Evolutionary conservation across 2,888 invertebrate species (phyloP).

Genomic region (Leucophenga maculata): DNA sequence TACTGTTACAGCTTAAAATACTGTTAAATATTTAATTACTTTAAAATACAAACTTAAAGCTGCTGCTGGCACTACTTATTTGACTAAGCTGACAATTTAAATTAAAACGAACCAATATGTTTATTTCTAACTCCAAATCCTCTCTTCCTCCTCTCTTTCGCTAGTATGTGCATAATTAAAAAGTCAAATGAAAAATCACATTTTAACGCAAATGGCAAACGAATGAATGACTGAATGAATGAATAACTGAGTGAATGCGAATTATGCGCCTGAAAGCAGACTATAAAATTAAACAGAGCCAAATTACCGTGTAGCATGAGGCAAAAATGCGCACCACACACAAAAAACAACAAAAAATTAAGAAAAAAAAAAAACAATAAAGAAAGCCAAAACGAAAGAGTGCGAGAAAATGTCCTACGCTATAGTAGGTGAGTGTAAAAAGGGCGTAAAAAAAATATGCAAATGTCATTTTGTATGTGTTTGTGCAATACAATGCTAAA

Average conservation of each 20-base stretch:
- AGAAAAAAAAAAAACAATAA: constrained; percentile 7
- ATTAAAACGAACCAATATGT: too few relatives aligned
- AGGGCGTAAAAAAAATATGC: constrained; percentile 15
- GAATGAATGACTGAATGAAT: constrained; percentile 24
- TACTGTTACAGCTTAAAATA: too few relatives aligned
- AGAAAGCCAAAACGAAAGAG: neutral
- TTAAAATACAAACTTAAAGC: too few relatives aligned
- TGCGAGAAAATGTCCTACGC: too few relatives aligned
- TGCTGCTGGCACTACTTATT: too few relatives aligned
- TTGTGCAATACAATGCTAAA: constrained; percentile 7
- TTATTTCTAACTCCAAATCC: too few relatives aligned
- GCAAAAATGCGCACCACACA: neutral
- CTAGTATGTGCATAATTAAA: constrained; percentile 59
- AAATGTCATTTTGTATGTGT: constrained; percentile 4
- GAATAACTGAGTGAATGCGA: constrained; percentile 49
- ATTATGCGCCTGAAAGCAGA: constrained; percentile 61
- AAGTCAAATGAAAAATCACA: constrained; percentile 67
- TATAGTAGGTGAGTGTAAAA: neutral
- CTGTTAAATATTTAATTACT: too few relatives aligned
- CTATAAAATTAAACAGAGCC: constrained; percentile 45
- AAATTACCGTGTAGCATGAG: constrained; percentile 7
- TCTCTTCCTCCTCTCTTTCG: constrained; percentile 27
- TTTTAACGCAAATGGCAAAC: constrained; percentile 55
- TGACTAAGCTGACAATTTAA: too few relatives aligned
- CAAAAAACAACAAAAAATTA: neutral